Conservation (phyloP, 1,140 invertebrate species). For the Diachasma alloeum region DNA sequence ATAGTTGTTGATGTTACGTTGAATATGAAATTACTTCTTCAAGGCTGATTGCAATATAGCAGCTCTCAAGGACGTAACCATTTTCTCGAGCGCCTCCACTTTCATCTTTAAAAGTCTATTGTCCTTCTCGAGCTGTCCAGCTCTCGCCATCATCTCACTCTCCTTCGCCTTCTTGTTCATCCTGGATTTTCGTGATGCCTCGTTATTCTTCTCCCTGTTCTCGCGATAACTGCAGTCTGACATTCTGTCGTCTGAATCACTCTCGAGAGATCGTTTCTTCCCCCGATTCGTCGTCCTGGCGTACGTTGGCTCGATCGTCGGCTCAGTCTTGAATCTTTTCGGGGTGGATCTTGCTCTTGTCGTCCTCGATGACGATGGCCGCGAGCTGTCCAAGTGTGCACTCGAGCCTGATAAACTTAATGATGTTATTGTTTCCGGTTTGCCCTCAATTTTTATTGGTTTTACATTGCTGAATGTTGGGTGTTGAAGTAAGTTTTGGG, state of each 20-base stretch:
- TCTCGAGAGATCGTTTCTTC: conserved; percentile 38
- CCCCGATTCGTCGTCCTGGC: neutral
- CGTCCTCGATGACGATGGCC: conserved; percentile 22
- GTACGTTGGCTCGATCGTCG: neutral
- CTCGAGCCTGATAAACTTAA: neutral
- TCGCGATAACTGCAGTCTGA: conserved; percentile 68
- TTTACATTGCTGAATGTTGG: neutral
- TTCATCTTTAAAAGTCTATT: conserved; percentile 63
- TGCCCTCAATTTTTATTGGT: neutral
- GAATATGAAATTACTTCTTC: conserved; percentile 40
- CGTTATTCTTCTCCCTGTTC: conserved; percentile 78
- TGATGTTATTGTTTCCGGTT: neutral
- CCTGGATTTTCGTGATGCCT: conserved; percentile 76
- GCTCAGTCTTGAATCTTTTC: neutral
- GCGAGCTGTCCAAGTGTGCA: neutral
- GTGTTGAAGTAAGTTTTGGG: neutral
- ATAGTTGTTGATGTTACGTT: neutral
- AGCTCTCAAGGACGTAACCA: conserved; percentile 61
- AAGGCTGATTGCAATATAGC: conserved; percentile 58
- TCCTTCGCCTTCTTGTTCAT: conserved; percentile 78
- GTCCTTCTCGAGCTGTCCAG: conserved; percentile 55
- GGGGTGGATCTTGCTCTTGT: conserved; percentile 14
- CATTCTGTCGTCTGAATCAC: conserved; percentile 47
- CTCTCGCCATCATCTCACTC: conserved; percentile 54
- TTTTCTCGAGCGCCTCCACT: conserved; percentile 63